Evolutionary conservation across 2,113 vertebrate species (phyloP).

Genomic region (Barbus barbus): DNA sequence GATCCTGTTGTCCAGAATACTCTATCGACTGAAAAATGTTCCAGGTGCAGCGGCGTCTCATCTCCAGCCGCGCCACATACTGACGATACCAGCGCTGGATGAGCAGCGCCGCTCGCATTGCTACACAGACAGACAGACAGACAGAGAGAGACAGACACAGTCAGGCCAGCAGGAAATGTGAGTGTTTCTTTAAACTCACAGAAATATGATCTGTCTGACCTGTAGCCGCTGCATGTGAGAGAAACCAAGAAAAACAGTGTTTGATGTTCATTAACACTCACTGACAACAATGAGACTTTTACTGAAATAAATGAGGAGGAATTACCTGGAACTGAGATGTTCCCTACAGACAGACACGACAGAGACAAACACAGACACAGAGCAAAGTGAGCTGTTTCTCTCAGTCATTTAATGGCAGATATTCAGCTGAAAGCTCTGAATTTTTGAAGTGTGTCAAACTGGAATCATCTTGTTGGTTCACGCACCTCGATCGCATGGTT

Average conservation of each 20-base stretch:
- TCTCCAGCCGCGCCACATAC: conserved; percentile 84
- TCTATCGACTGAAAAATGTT: conserved; percentile 95
- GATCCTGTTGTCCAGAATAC: conserved; percentile 89
- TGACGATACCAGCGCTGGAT: conserved; percentile 94
- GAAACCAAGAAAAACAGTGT: conserved; percentile 4
- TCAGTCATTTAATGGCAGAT: neutral
- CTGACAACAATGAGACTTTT: neutral
- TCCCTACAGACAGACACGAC: conserved; percentile 50
- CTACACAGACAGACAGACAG: conserved; percentile 61
- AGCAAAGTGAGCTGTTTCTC: neutral
- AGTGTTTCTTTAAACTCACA: neutral
- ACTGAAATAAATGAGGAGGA: neutral
- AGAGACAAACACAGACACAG: neutral
- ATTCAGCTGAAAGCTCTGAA: neutral
- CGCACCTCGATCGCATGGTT: conserved; percentile 68
- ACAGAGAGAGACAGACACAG: neutral
- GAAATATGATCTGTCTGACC: conserved; percentile 59
- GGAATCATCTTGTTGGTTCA: neutral
- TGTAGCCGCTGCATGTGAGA: conserved; percentile 66
- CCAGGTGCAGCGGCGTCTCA: conserved; percentile 90
- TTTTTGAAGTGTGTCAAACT: too few relatives aligned
- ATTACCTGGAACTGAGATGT: conserved; percentile 72
- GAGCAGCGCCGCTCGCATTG: conserved; percentile 84
- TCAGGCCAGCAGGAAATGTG: neutral
- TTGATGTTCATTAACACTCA: neutral